Base-by-base conservation (phyloP, 1,140 invertebrate species). In the Heterodera carotae region DNA sequence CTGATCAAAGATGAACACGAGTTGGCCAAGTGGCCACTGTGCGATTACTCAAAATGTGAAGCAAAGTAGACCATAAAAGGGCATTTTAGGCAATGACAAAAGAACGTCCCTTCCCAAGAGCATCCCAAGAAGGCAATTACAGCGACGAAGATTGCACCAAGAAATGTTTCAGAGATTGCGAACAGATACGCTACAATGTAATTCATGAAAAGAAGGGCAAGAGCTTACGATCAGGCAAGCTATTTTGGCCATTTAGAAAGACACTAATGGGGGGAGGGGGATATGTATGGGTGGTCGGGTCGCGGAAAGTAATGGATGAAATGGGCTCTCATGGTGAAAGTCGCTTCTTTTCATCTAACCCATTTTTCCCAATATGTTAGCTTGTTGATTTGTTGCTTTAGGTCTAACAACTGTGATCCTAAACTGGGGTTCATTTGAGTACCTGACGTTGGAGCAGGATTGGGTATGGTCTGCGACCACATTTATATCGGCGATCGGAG, bases 371-470 rank as follows among this genome's bases (percentile, higher is more conserved):
- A n/a, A n/a, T n/a, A n/a, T n/a, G n/a, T n/a, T n/a, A n/a, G n/a
- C n/a, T 76, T 7, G 60, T 59, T 12, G 48, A 5, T 34, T 72
- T 69, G 66, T 33, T 27, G n/a, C n/a, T 29, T 29, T n/a, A 72
- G 85, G 86, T 76, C 69, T 87, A 39, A 87, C 82, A 25, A 80
- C 73, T 34, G 56, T 87, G 29, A 53, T 84, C n/a, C 78, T 87
- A 15, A 74, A 84, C 31, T 87, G 85, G 85, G 85, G 86, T 22
- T 82, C 80, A 22, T 83, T 87, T 76, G 85, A 87, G 48, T 87
- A 87, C 68, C 60, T 88, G 33, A 81, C 81, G 22, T 73, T 87
- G 75, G 82, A 88, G 34, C 85, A 87, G 72, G 76, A 86, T 48
- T 80, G 81, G 79, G 82, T 84, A 8, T 83, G 82, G 82, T 75